Evolutionary conservation across 2,113 vertebrate genomes (phyloP), one percentile per base, ranked within the genome.

Genomic region (Cavia porcellus): DNA sequence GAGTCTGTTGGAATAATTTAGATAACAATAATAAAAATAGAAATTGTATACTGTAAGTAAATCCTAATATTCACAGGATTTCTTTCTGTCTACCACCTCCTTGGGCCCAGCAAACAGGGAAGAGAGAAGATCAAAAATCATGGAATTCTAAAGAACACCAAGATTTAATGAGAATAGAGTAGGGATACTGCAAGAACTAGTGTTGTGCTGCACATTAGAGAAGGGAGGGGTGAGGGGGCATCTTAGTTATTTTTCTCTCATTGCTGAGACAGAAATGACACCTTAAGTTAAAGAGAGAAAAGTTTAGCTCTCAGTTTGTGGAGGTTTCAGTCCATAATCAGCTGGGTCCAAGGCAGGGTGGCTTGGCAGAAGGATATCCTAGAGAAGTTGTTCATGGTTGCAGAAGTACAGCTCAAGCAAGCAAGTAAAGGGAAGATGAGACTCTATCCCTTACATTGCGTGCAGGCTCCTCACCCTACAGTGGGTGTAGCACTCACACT

Each of bases 1-100:
- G n/a, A 90, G 38, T 20, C 64, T 89, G 10, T 83, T 87, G 32
- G 38, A 86, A 96, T 24, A 94, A 87, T 87, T 57, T 68, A 86
- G 55, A 74, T 86, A 30, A 12, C 24, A 32, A 75, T 66, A 57
- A 74, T 86, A 30, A 59, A 90, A 70, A 93, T 50, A 57, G 20
- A 59, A 24, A 50, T 70, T 93, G 13, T 82, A 61, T 80, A 5
- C 24, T 75, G 24, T 79, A 1, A 55, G 25, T 93, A 93, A 83
- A 93, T 62, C 24, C 35, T 86, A 45, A 47, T 90, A 11, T 68
- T 57, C 59, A 92, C 20, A 57, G 11, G 38, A 25, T 80, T 75
- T 94, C 35, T 35, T 75, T 92, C 82, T 79, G n/a, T 86, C 30
- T 81, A 14, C 24, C 62, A 52, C 55, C 50, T 87, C 24, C 15